A percentile compares a stretch with the other conserved stretches of the same genome.
Evolutionary conservation across 2,797 vertebrate species (phyloP).

Genomic region (Malurus splendens): DNA sequence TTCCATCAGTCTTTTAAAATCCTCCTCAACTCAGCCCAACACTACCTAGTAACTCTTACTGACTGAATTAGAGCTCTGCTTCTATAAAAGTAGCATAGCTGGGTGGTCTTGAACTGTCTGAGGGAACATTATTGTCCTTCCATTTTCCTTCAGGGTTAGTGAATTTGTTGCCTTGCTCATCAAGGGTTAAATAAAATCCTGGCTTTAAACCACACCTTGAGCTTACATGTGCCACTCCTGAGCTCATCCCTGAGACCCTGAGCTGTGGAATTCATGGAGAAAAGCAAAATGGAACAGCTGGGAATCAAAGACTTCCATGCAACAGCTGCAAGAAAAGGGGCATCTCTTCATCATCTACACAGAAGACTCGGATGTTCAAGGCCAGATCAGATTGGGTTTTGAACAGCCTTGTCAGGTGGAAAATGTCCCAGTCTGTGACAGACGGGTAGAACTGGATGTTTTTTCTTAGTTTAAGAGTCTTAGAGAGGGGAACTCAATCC

Average conservation of each 20-base stretch:
- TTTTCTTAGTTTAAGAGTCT: neutral
- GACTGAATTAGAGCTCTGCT: neutral
- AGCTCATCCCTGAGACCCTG: neutral
- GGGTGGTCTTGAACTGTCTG: neutral
- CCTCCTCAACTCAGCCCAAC: neutral
- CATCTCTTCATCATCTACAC: neutral
- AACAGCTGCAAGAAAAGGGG: neutral
- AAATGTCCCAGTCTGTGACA: neutral
- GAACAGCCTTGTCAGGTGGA: neutral
- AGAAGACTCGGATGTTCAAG: neutral
- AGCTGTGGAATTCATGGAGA: neutral
- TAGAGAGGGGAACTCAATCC: neutral
- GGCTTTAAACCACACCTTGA: neutral
- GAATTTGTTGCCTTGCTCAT: neutral
- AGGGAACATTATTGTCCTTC: neutral
- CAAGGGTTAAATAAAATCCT: neutral
- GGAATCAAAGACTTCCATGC: neutral
- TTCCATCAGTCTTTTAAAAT: neutral
- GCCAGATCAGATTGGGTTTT: neutral
- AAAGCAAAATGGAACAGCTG: accelerated
- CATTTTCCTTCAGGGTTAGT: neutral
- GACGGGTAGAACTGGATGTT: neutral
- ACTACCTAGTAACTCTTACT: neutral
- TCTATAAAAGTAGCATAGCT: neutral
- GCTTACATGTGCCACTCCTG: neutral